phyloP scores from a whole-genome alignment of 2,888 invertebrate genomes.

The Actias luna region DNA sequence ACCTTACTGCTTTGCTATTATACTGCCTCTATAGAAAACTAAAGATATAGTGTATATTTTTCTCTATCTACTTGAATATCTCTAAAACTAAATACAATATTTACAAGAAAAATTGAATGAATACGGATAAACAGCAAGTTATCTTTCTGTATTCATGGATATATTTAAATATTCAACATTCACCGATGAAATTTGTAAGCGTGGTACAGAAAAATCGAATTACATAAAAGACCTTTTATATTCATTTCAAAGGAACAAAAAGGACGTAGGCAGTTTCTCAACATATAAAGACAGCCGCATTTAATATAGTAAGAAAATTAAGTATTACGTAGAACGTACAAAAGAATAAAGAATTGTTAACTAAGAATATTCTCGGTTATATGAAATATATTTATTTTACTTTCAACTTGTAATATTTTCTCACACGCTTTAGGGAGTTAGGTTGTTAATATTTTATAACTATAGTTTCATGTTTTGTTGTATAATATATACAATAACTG shows the following conservation, averaged over 20 bases:
- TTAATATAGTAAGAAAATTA: constrained; percentile 4
- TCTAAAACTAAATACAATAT: background rate
- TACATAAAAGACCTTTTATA: constrained; percentile 10
- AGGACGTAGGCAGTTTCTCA: constrained; percentile 3
- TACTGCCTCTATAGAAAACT: background rate
- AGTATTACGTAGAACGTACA: background rate
- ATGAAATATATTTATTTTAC: background rate
- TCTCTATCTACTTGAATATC: background rate
- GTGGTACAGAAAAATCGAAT: constrained; percentile 6
- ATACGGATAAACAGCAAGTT: background rate
- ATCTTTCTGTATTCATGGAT: constrained; percentile 1
- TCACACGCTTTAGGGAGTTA: background rate
- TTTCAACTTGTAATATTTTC: background rate
- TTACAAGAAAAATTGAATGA: background rate
- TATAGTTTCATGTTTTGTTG: too few species aligned
- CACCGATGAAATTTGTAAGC: constrained; percentile 1
- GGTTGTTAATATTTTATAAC: background rate
- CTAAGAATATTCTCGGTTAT: background rate
- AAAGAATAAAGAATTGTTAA: constrained; percentile 1
- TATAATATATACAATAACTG: too few species aligned
- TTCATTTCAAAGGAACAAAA: constrained; percentile 8
- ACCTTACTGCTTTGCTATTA: too few species aligned
- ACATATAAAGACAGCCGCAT: constrained; percentile 6
- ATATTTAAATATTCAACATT: constrained; percentile 11
- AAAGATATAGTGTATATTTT: background rate